Evolutionary conservation across 1,140 invertebrate species (phyloP).

Genomic region (Drosophila neocordata): DNA sequence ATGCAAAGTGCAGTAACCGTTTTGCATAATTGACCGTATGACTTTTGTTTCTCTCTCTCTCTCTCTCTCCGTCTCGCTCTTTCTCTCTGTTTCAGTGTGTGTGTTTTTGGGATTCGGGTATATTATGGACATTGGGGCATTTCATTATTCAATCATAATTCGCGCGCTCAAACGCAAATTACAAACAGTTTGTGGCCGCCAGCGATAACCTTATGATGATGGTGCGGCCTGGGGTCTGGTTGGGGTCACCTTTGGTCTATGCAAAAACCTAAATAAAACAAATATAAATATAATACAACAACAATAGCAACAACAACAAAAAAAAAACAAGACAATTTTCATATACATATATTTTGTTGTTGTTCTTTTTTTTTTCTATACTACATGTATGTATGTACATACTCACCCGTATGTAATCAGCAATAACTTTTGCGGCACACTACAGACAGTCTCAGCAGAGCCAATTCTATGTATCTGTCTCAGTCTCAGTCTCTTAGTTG

Average conservation of each 20-base stretch:
- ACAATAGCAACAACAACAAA: constrained; percentile 34
- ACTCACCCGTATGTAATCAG: constrained; percentile 51
- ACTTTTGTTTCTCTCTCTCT: constrained; percentile 31
- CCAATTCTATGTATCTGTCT: background rate
- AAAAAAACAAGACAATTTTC: background rate
- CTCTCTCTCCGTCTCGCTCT: constrained; percentile 26
- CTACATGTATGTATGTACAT: background rate
- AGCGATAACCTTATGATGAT: constrained; percentile 69
- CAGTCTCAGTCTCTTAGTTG: constrained; percentile 13
- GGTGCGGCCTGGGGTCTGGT: constrained; percentile 52
- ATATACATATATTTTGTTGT: too few relatives aligned
- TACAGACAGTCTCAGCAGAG: constrained; percentile 10
- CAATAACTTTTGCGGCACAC: constrained; percentile 48
- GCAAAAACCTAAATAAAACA: constrained; percentile 52
- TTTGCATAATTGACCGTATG: constrained; percentile 71
- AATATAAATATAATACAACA: constrained; percentile 29
- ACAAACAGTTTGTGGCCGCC: constrained; percentile 53
- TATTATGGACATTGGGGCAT: constrained; percentile 54
- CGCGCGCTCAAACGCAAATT: constrained; percentile 70
- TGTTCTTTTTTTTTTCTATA: constrained; percentile 1
- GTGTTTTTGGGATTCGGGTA: background rate
- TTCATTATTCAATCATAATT: constrained; percentile 80
- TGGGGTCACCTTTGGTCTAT: constrained; percentile 69
- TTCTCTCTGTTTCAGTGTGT: constrained; percentile 16
- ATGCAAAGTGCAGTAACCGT: constrained; percentile 78